Evolutionary conservation across 2,797 vertebrate genomes (phyloP), one percentile per base, ranked within the genome.

Genomic region (Crax fasciolata): DNA sequence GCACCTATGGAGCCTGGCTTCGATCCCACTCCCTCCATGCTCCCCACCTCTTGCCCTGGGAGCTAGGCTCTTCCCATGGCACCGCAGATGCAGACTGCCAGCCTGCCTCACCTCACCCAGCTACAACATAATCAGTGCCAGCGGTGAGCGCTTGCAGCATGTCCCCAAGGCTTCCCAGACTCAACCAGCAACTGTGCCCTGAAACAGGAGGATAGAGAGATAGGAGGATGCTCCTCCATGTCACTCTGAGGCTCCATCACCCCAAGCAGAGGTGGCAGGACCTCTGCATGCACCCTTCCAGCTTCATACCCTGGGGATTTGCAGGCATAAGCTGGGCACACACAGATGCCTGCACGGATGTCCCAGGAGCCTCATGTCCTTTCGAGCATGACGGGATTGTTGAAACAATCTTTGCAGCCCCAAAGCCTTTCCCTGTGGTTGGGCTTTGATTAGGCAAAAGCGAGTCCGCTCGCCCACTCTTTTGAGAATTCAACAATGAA

Each of bases 261-360:
- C 44, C 72, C 0, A 0, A 55, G 89, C 57, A 75, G 70, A 73
- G 73, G 30, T 91, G 61, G 23, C 51, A 61, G 82, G 35, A 20
- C 65, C 57, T 4, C 23, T 70, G 54, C 3, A 1, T 23, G 44
- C 38, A 25, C 59, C 9, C 0, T 0, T 43, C 52, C 35, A 14
- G 11, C 67, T 52, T 67, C 52, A 6, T 2, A 28, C 35, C 6
- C 48, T 11, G 32, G 38, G 11, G 8, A 43, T 46, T 61, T 41
- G 43, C 46, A 68, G 38, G 11, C 11, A 4, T 4, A 24, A 74
- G 14, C 72, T 68, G 75, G 38, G 23, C 30, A 67, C 25, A 48
- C 65, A 41, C 35, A 23, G 71, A 55, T 0, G 0, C 65, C 61
- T 59, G 41, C 49, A 52, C 0, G 0, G 23, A 32, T 57, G 41